Conservation (phyloP, 2,888 invertebrate species). For the Stegophylla sp. region DNA sequence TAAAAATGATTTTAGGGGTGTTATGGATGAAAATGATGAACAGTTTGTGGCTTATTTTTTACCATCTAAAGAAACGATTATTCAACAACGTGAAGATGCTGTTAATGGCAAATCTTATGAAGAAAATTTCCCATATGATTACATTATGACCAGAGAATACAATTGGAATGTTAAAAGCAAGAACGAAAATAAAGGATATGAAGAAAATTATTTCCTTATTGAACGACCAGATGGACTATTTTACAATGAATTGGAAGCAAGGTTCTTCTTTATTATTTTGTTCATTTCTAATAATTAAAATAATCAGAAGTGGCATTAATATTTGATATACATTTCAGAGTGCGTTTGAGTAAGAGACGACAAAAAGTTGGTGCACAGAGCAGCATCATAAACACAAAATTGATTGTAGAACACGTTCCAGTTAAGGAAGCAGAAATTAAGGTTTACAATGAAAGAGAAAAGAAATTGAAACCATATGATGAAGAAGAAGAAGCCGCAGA, state of each 20-base stretch:
- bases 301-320: slow-evolving; percentile 18
- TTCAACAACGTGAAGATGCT: slow-evolving; percentile 85
- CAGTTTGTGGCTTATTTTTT: slow-evolving; percentile 99
- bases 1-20: slow-evolving; percentile 76
- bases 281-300: slow-evolving; percentile 25
- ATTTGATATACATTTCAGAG: slow-evolving; percentile 68
- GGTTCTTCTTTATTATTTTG: slow-evolving; percentile 63
- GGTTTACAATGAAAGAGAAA: slow-evolving; percentile 85
- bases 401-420: slow-evolving; percentile 89
- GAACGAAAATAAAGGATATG: slow-evolving; percentile 89
- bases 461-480: slow-evolving; percentile 84
- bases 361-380: slow-evolving; percentile 75
- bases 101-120: too few relatives aligned
- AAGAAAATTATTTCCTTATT: slow-evolving; percentile 96
- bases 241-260: slow-evolving; percentile 93
- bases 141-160: slow-evolving; percentile 96
- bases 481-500: slow-evolving; percentile 67
- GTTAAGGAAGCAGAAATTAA: slow-evolving; percentile 84
- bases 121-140: slow-evolving; percentile 81
- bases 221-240: slow-evolving; percentile 88
- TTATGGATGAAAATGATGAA: slow-evolving; percentile 98
- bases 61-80: slow-evolving; percentile 90
- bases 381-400: slow-evolving; percentile 80
- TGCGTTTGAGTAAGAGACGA: slow-evolving; percentile 89
- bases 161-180: slow-evolving; percentile 99